phyloP scores from a whole-genome alignment of 2,888 invertebrate species.

The Bimastos eiseni region DNA sequence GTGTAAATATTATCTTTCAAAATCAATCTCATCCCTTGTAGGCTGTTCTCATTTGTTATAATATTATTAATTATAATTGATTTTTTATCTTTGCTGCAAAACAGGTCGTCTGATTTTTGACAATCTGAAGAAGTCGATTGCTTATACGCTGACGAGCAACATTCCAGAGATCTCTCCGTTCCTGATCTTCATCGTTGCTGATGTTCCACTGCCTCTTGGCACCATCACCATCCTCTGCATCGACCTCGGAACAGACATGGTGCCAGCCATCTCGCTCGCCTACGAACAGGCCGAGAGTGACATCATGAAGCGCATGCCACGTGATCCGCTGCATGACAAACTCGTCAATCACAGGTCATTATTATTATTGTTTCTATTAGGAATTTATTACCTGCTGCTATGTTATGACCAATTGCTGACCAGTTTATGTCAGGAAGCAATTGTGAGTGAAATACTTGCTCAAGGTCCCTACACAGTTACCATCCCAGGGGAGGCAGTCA shows the following conservation, averaged over 20 bases:
- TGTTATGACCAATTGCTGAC: too few relatives aligned
- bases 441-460: too few relatives aligned
- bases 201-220: slow-evolving; percentile 88
- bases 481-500: too few relatives aligned
- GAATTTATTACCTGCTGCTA: not conserved
- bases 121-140: slow-evolving; percentile 74
- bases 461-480: too few relatives aligned
- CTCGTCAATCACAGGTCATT: slow-evolving; percentile 73
- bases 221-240: slow-evolving; percentile 96
- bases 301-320: slow-evolving; percentile 88
- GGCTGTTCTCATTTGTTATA: not conserved
- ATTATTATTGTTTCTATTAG: not conserved
- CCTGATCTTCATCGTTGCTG: slow-evolving; percentile 91
- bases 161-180: slow-evolving; percentile 96
- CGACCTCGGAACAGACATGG: slow-evolving; percentile 97
- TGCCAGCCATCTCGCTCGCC: slow-evolving; percentile 78
- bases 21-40: too few relatives aligned
- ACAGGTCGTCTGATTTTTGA: slow-evolving; percentile 79
- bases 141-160: slow-evolving; percentile 81
- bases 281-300: slow-evolving; percentile 74
- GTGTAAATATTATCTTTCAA: too few relatives aligned
- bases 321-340: slow-evolving; percentile 81
- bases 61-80: not conserved
- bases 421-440: too few relatives aligned
- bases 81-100: slow-evolving; percentile 29